Evolutionary conservation across 1,140 invertebrate genomes (phyloP), one percentile per base, ranked within the genome.

Genomic region (Drosophila asahinai): DNA sequence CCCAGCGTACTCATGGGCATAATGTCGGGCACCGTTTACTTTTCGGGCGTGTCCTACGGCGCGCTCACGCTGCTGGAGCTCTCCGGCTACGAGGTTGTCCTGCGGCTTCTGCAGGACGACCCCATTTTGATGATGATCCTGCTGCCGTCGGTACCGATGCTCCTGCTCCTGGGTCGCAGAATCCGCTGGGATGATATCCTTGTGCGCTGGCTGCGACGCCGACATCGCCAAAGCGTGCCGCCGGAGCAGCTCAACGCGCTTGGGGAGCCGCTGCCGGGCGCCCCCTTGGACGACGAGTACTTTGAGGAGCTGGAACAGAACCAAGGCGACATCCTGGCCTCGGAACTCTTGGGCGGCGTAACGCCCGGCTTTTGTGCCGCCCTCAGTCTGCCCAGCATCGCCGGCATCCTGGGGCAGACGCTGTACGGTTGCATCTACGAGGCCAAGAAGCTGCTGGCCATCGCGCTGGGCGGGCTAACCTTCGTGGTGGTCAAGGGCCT

Each of bases 81-180:
- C 1, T 54, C 68, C 5, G 81, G 86, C 48, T 68, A 66, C 15
- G 61, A 75, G 38, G 43, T 47, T 2, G 72, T 72, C 30, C 33
- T 90, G 38, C 38, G 43, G 14, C 42, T 91, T 0, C 60, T 90
- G 7, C 74, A 80, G 22, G 75, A 84, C 6, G 81, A 90, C 55
- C 81, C 86, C 19, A 72, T 73, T 0, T 3, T 82, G 30, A 51
- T 90, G 33, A 86, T 90, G 68, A 86, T 90, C 12, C 38, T 82
- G 42, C 45, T 90, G 55, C 86, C 86, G 0, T 59, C 72, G 40
- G 49, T 90, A 25, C 86, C 86, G 3, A 67, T 60, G 0, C 11
- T 75, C 22, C 14, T 90, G 17, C 45, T 90, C 6, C 38, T 91
- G 42, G 33, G 76, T 14, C 64, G 82, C 6, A n/a, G 43, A 15